These are phyloP conservation scores for Laticauda laticaudata DNA, from an alignment of 2,113 vertebrate species.

Conservation along the genomic window DNA sequence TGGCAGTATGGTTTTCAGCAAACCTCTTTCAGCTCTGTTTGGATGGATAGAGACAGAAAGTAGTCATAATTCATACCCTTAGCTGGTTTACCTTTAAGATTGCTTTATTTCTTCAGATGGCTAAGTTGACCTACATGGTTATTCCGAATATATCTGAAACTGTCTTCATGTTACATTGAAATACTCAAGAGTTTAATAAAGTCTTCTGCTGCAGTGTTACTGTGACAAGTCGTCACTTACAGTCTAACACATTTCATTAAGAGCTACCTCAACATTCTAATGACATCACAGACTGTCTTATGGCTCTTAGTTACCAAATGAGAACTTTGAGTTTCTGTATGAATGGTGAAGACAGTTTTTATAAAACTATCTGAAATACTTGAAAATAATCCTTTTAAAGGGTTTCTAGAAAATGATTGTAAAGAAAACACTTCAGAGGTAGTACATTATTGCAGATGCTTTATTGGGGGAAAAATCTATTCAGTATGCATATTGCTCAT, in stretches of 20 bases:
- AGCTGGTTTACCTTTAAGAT: neutral
- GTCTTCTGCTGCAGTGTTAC: neutral
- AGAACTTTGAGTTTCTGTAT: neutral
- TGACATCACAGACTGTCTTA: constrained; percentile 20
- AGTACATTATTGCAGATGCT: constrained; percentile 6
- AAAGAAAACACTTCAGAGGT: constrained; percentile 29
- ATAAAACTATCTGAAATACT: constrained; percentile 2
- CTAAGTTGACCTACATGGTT: neutral
- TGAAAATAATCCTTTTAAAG: neutral
- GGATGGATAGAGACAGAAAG: neutral
- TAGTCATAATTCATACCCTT: neutral
- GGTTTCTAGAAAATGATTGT: constrained; percentile 7
- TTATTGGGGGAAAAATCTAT: neutral
- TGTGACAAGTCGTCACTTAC: neutral
- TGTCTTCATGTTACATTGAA: neutral
- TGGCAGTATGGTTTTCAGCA: neutral
- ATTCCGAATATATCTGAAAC: neutral
- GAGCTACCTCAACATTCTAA: constrained; percentile 20
- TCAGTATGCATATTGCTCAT: neutral
- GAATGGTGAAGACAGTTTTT: neutral
- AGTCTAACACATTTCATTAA: constrained; percentile 9
- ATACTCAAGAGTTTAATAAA: neutral
- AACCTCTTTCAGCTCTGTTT: neutral
- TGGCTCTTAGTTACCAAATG: constrained; percentile 25
- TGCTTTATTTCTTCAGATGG: neutral